phyloP scores from a whole-genome alignment of 2,888 invertebrate species.

The Parascotia fuliginaria region DNA sequence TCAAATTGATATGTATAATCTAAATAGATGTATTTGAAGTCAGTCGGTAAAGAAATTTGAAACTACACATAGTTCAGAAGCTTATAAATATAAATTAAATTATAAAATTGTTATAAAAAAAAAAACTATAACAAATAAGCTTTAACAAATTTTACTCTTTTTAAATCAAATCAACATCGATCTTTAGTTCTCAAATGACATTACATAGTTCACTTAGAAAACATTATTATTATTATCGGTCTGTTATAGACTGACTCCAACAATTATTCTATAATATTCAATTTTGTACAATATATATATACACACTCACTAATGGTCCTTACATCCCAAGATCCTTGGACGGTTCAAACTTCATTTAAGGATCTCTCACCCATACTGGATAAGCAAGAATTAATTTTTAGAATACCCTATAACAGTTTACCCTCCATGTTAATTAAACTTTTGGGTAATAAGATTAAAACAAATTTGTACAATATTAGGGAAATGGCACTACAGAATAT shows the following conservation, averaged over 20 bases:
- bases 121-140: too few relatives aligned
- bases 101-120: background rate
- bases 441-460: conserved; percentile 35
- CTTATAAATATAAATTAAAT: background rate
- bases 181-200: too few relatives aligned
- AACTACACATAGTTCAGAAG: background rate
- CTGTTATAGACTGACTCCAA: conserved; percentile 22
- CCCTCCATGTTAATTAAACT: conserved; percentile 40
- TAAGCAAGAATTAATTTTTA: conserved; percentile 45
- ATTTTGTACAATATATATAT: conserved; percentile 56
- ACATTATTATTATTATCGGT: background rate
- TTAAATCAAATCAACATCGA: too few relatives aligned
- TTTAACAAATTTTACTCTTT: too few relatives aligned
- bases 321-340: conserved; percentile 65
- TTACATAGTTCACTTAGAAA: too few relatives aligned
- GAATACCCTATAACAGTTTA: conserved; percentile 31
- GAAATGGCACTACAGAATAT: conserved; percentile 14
- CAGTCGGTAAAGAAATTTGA: conserved; percentile 11
- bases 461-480: conserved; percentile 21
- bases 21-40: conserved; percentile 26
- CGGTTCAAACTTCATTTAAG: conserved; percentile 58
- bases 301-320: conserved; percentile 69
- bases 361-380: conserved; percentile 49
- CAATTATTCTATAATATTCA: conserved; percentile 18
- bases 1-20: conserved; percentile 40